These are phyloP conservation scores for Dusona sp. DNA, from an alignment of 2,888 invertebrate species.

Conservation along the genomic window DNA sequence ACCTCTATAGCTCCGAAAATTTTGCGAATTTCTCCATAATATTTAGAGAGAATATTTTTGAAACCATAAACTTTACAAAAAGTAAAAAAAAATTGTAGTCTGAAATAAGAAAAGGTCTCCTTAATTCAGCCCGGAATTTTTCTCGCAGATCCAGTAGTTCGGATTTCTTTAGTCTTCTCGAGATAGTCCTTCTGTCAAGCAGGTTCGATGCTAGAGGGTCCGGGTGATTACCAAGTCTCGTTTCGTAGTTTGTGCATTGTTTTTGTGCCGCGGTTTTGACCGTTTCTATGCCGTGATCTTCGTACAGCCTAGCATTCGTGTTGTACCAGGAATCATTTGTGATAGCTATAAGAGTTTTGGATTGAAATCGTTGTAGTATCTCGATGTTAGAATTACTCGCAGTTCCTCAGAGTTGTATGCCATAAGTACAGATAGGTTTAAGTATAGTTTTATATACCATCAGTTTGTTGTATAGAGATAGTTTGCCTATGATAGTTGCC, in stretches of 20 bases:
- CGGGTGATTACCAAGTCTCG: conserved; percentile 21
- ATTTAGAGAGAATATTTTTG: no score
- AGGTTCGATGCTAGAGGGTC: conserved; percentile 26
- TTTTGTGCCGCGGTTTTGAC: conserved; percentile 12
- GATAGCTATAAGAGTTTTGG: conserved; percentile 55
- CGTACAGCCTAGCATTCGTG: conserved; percentile 37
- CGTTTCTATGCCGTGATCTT: conserved; percentile 22
- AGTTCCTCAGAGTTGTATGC: conserved; percentile 64
- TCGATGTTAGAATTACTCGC: conserved; percentile 6
- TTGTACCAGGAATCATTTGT: conserved; percentile 58
- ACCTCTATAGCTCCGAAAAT: no score
- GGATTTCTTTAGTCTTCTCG: conserved; percentile 33
- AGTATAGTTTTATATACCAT: conserved; percentile 61
- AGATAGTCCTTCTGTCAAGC: background rate
- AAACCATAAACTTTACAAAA: no score
- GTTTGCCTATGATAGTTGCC: no score
- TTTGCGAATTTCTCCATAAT: no score
- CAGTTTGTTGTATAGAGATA: conserved; percentile 50
- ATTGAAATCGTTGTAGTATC: conserved; percentile 62
- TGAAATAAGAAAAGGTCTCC: no score
- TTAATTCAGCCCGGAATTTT: conserved; percentile 16
- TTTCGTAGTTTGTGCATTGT: conserved; percentile 31
- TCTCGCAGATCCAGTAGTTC: conserved; percentile 35
- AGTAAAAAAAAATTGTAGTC: no score
- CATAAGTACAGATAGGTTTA: conserved; percentile 65